These are phyloP conservation scores for Lepidurus apus DNA, from an alignment of 1,140 invertebrate species.

Conservation along the genomic window DNA sequence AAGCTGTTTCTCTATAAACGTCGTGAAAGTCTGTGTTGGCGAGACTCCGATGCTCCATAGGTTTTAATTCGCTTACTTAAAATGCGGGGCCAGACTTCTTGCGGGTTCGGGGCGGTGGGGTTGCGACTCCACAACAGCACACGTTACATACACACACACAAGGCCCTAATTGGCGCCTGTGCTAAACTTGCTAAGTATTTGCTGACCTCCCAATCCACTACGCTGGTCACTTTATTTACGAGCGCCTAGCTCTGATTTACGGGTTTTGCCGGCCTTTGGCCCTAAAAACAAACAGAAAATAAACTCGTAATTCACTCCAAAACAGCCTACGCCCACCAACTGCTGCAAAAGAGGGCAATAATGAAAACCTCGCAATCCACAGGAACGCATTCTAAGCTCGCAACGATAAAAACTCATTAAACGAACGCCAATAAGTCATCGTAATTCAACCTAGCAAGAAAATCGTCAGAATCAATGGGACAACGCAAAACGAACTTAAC, in stretches of 20 bases:
- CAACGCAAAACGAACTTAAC: too few relatives aligned
- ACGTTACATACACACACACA: constrained; percentile 9
- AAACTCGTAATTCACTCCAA: neutral
- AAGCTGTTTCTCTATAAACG: neutral
- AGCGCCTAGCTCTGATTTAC: neutral
- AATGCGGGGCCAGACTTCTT: constrained; percentile 7
- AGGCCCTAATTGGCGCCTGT: neutral
- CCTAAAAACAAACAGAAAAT: neutral
- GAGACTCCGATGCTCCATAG: neutral
- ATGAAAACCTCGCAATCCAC: too few relatives aligned
- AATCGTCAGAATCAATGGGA: neutral
- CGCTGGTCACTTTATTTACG: neutral
- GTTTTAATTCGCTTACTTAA: constrained; percentile 16
- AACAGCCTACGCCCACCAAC: neutral
- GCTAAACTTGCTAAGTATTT: constrained; percentile 9
- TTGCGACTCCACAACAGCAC: neutral
- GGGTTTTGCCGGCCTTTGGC: neutral
- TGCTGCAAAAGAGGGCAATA: neutral
- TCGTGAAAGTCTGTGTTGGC: neutral
- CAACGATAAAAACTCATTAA: neutral
- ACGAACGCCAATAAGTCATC: neutral
- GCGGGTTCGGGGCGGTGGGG: neutral
- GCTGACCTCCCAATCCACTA: constrained; percentile 9
- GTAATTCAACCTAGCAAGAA: too few relatives aligned
- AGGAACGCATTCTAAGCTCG: neutral